A percentile compares a stretch with the other conserved stretches of the same genome.
Evolutionary conservation across 2,888 invertebrate species (phyloP).

Genomic region (Noctua janthe): DNA sequence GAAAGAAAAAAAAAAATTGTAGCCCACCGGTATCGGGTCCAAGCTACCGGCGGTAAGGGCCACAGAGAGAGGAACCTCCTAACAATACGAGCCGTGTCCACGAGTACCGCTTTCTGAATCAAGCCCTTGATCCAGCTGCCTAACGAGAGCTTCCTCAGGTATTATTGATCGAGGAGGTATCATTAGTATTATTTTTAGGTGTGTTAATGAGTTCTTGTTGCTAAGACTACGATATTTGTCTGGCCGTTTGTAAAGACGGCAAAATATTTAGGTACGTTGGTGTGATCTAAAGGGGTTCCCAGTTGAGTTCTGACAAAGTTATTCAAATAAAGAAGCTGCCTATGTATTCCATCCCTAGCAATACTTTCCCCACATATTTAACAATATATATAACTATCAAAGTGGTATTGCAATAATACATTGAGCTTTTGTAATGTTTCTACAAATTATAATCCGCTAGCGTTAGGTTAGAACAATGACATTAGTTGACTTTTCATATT

Average conservation of each 20-base stretch:
- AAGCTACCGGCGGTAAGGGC: no score
- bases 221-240: background rate
- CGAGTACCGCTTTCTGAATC: no score
- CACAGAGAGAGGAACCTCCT: no score
- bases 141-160: no score
- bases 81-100: no score
- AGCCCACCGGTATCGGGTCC: no score
- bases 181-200: background rate
- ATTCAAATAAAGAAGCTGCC: background rate
- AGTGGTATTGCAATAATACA: constrained; percentile 15
- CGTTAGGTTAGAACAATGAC: constrained; percentile 36
- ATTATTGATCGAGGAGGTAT: no score
- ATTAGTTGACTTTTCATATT: constrained; percentile 23
- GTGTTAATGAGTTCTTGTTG: background rate
- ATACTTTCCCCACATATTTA: background rate
- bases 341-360: background rate
- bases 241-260: no score
- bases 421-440: constrained; percentile 22
- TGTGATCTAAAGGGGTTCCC: background rate
- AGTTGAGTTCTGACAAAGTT: background rate
- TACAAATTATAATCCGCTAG: constrained; percentile 31
- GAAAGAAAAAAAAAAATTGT: no score
- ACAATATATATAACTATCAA: background rate
- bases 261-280: background rate
- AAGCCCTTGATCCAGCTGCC: no score